Conservation (phyloP, 2,113 vertebrate genomes). For the Helogale parvula region DNA sequence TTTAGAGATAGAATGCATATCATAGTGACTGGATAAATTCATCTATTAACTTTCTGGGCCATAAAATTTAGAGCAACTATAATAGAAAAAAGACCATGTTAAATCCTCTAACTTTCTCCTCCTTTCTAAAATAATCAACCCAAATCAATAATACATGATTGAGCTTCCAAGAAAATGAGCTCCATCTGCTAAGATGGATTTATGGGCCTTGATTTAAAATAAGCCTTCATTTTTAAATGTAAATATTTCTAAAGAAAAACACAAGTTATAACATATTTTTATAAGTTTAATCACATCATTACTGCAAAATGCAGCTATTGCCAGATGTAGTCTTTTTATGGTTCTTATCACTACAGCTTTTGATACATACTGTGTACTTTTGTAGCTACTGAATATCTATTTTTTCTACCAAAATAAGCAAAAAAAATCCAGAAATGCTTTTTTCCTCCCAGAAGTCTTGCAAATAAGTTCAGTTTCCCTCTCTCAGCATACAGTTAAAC, state of each 20-base stretch:
- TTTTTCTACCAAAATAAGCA: neutral
- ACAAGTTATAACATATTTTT: neutral
- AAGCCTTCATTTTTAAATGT: neutral
- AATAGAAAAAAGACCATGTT: neutral
- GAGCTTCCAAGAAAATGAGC: neutral
- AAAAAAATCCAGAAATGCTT: neutral
- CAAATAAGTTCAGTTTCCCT: neutral
- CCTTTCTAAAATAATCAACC: neutral
- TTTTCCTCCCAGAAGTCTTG: neutral
- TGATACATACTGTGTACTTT: neutral
- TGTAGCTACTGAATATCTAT: neutral
- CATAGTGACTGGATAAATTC: neutral
- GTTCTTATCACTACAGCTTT: neutral
- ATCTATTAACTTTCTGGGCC: neutral
- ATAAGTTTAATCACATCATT: neutral
- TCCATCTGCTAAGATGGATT: neutral
- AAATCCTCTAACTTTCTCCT: neutral
- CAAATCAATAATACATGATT: neutral
- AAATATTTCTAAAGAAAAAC: neutral
- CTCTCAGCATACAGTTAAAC: neutral
- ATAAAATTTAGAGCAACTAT: neutral
- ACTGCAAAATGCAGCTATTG: neutral
- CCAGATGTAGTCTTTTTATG: neutral
- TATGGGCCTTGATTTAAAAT: neutral
- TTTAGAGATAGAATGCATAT: neutral